phyloP scores from a whole-genome alignment of 2,888 invertebrate species.

The Oithona nana region DNA sequence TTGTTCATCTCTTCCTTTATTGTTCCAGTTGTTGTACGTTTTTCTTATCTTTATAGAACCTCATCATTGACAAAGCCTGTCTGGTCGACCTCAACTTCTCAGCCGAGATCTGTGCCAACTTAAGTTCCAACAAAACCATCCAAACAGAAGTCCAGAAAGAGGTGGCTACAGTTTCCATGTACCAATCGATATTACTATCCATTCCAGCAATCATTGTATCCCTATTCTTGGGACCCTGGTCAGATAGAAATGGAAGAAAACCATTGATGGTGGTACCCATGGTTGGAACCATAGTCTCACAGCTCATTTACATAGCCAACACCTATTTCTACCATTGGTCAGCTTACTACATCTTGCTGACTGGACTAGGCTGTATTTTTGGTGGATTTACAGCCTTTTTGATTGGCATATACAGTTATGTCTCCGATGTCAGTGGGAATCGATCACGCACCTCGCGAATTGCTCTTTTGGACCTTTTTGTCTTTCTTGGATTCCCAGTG shows the following conservation, averaged over 20 bases:
- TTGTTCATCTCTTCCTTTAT: no score
- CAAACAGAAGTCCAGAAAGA: background rate
- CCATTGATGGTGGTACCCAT: background rate
- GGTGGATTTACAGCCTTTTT: slow-evolving; percentile 18
- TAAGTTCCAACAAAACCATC: background rate
- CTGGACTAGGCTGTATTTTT: slow-evolving; percentile 17
- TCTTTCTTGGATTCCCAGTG: background rate
- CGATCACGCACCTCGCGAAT: background rate
- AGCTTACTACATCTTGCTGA: slow-evolving; percentile 9
- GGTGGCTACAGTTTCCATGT: background rate
- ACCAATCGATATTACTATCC: background rate
- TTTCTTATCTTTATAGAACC: background rate
- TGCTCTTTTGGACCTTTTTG: background rate
- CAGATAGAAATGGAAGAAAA: background rate
- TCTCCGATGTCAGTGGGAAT: slow-evolving; percentile 15
- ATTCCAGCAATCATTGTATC: background rate
- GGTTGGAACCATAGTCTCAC: background rate
- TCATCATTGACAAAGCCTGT: background rate
- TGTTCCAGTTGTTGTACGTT: background rate
- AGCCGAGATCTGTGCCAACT: background rate
- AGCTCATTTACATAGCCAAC: background rate
- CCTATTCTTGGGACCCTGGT: background rate
- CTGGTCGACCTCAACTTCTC: background rate
- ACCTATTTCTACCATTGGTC: background rate
- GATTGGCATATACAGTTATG: slow-evolving; percentile 19